These are phyloP conservation scores for Nowickia ferox DNA, from an alignment of 2,888 invertebrate species.

Conservation along the genomic window DNA sequence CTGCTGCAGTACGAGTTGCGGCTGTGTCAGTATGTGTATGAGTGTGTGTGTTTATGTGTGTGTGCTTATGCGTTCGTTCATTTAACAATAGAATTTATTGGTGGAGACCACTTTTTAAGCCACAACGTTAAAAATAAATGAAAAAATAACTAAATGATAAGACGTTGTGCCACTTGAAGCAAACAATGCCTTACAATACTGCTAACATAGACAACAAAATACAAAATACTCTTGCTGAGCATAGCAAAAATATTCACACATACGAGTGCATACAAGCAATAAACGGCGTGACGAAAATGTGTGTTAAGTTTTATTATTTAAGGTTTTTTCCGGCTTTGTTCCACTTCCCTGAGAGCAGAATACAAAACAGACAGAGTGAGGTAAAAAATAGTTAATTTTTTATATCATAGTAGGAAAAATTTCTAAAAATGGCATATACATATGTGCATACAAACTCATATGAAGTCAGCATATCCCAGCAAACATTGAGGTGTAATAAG, in stretches of 20 bases:
- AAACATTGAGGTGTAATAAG: neutral
- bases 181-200: slow-evolving; percentile 48
- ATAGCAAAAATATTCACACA: slow-evolving; percentile 3
- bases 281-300: slow-evolving; percentile 59
- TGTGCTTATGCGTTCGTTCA: neutral
- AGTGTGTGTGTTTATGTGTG: slow-evolving; percentile 9
- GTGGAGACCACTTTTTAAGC: slow-evolving; percentile 46
- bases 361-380: neutral
- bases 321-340: slow-evolving; percentile 21
- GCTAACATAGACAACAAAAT: neutral
- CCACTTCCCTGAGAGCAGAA: slow-evolving; percentile 13
- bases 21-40: neutral
- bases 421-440: neutral
- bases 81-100: slow-evolving; percentile 63
- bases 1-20: neutral
- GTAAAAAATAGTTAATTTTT: neutral
- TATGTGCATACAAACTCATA: neutral
- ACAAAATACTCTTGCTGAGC: neutral
- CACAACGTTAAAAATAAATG: slow-evolving; percentile 39
- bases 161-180: slow-evolving; percentile 67
- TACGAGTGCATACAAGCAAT: neutral
- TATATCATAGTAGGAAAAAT: neutral
- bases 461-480: neutral
- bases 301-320: slow-evolving; percentile 60
- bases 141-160: slow-evolving; percentile 55